Evolutionary conservation across 2,888 invertebrate species (phyloP).

Genomic region (Trileptium ribeirensis): DNA sequence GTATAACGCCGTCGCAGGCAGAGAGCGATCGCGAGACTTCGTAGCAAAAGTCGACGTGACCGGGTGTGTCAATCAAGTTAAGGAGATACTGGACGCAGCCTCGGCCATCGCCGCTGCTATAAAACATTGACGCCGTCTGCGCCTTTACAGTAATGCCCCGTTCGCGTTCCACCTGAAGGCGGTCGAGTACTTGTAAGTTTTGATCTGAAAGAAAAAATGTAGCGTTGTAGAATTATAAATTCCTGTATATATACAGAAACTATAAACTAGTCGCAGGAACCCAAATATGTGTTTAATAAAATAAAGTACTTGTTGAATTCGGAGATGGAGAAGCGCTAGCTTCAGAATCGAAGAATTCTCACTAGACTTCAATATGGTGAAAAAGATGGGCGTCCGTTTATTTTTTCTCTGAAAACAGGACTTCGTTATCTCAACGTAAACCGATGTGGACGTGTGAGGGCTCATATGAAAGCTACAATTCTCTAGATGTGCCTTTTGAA

Average conservation of each 20-base stretch:
- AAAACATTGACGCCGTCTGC: slow-evolving; percentile 78
- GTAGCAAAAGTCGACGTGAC: slow-evolving; percentile 94
- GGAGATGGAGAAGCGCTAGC: too few relatives aligned
- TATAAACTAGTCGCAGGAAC: slow-evolving; percentile 3
- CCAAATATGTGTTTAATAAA: too few relatives aligned
- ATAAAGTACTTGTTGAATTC: too few relatives aligned
- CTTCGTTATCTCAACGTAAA: too few relatives aligned
- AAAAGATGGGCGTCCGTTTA: too few relatives aligned
- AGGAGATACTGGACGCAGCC: slow-evolving; percentile 75
- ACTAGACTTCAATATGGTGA: too few relatives aligned
- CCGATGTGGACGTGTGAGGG: too few relatives aligned
- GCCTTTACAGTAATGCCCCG: slow-evolving; percentile 98
- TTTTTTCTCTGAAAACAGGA: too few relatives aligned
- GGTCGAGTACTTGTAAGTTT: slow-evolving; percentile 58
- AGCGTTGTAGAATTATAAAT: slow-evolving; percentile 50
- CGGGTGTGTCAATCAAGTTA: slow-evolving; percentile 91
- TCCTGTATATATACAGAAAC: slow-evolving; percentile 47
- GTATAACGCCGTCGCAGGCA: slow-evolving; percentile 86
- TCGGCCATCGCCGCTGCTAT: slow-evolving; percentile 58
- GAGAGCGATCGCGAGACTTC: slow-evolving; percentile 84
- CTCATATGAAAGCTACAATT: too few relatives aligned
- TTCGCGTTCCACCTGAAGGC: slow-evolving; percentile 75
- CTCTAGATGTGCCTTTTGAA: too few relatives aligned
- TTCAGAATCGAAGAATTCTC: too few relatives aligned
- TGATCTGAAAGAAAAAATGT: too few relatives aligned